These are phyloP conservation scores for Tipula confusa DNA, from an alignment of 2,888 invertebrate species.

Conservation along the genomic window DNA sequence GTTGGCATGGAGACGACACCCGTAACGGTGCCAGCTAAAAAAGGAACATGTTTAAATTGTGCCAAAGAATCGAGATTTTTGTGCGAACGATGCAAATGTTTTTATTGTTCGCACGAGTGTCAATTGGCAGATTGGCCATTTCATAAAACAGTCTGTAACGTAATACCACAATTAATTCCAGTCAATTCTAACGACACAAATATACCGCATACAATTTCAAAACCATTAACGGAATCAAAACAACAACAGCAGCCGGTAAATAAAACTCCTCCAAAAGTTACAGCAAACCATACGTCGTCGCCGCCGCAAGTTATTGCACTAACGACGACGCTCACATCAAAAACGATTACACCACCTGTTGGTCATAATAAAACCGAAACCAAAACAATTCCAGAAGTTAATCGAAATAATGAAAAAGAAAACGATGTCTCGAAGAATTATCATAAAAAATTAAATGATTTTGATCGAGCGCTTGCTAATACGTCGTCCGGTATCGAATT, in stretches of 20 bases:
- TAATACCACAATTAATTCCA: background rate
- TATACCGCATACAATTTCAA: too few species aligned
- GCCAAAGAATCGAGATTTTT: background rate
- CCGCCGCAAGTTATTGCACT: background rate
- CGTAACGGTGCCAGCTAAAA: background rate
- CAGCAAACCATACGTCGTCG: background rate
- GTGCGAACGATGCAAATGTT: background rate
- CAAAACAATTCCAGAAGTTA: background rate
- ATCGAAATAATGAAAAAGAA: background rate
- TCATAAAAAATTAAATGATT: background rate
- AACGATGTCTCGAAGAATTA: background rate
- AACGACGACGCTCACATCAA: too few species aligned
- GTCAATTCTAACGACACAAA: background rate
- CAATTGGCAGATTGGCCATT: background rate
- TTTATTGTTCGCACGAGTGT: constrained; percentile 21
- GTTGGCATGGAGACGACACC: background rate
- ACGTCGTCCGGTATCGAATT: background rate
- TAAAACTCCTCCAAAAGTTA: background rate
- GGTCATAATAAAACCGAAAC: background rate
- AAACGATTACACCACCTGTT: too few species aligned
- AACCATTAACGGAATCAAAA: too few species aligned
- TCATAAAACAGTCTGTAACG: background rate
- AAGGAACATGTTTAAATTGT: background rate
- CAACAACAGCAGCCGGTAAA: background rate
- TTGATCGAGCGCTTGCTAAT: background rate